Percentiles rank a stretch among this genome's conserved stretches.
Conservation (phyloP, 37 sponge, comb jelly and placozoan species). For the Mnemiopsis leidyi region DNA sequence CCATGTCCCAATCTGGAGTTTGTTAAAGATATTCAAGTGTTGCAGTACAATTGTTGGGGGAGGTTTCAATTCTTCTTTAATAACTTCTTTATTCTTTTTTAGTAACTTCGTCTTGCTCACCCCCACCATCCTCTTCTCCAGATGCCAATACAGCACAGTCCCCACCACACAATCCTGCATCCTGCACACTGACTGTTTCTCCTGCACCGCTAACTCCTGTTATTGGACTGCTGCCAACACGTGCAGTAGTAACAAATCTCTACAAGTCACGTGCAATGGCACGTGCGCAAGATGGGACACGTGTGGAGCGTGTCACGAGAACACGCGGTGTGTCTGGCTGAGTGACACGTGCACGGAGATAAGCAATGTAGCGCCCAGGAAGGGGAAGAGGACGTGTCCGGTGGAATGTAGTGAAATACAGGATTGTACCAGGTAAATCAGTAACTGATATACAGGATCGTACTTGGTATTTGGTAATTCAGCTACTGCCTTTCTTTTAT, state of each 20-base stretch:
- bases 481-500: too few species aligned
- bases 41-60: too few species aligned
- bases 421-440: slow-evolving; percentile 28
- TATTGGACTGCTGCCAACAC: background rate
- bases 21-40: too few species aligned
- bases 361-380: background rate
- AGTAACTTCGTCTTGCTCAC: too few species aligned
- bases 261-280: slow-evolving; percentile 11
- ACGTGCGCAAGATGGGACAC: background rate
- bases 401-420: background rate
- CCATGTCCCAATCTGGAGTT: too few species aligned
- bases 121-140: background rate
- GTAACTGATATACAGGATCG: too few species aligned
- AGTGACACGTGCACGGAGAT: background rate
- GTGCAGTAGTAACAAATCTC: background rate
- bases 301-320: background rate
- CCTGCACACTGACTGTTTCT: slow-evolving; percentile 17
- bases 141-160: background rate
- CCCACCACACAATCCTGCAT: background rate
- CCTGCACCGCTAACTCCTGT: background rate
- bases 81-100: too few species aligned
- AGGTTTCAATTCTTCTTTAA: too few species aligned
- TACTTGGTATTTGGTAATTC: too few species aligned
- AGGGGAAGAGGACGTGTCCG: background rate
- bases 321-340: background rate